These are phyloP conservation scores for Megalops cyprinoides DNA, from an alignment of 2,797 vertebrate genomes.

Conservation along the genomic window DNA sequence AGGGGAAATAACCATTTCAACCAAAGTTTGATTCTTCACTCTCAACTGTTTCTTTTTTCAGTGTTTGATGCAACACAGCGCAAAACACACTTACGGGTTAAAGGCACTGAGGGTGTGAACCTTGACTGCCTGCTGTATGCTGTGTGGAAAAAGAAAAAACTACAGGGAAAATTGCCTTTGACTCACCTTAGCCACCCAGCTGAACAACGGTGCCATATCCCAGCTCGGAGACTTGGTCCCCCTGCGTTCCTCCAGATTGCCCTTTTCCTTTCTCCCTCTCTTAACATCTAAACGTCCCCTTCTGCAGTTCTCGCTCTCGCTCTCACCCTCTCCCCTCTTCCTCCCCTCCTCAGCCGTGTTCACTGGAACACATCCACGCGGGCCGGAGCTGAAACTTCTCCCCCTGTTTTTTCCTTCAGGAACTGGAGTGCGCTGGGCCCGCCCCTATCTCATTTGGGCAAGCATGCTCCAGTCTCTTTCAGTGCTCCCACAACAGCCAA, in stretches of 20 bases:
- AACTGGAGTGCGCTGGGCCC: constrained; percentile 14
- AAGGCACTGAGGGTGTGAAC: neutral
- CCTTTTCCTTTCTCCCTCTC: neutral
- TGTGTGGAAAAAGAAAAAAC: neutral
- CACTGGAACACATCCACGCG: neutral
- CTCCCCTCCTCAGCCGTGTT: neutral
- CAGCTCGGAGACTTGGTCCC: constrained; percentile 32
- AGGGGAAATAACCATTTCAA: neutral
- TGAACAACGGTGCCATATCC: constrained; percentile 81
- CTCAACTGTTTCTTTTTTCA: neutral
- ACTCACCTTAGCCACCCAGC: constrained; percentile 85
- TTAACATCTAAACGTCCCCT: neutral
- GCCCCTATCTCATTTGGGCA: constrained; percentile 22
- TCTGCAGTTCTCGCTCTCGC: neutral
- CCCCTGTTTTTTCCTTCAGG: constrained; percentile 36
- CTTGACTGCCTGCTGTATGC: neutral
- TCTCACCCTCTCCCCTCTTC: neutral
- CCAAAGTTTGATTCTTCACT: neutral
- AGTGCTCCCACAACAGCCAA: constrained; percentile 22
- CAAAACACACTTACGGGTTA: neutral
- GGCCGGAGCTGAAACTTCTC: constrained; percentile 26
- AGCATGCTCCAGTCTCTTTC: constrained; percentile 41
- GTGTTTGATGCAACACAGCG: neutral
- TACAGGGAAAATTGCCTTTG: neutral
- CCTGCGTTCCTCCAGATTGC: constrained; percentile 20